Evolutionary conservation across 2,113 vertebrate genomes (phyloP), one percentile per base, ranked within the genome.

Genomic region (Aramus guarauna): DNA sequence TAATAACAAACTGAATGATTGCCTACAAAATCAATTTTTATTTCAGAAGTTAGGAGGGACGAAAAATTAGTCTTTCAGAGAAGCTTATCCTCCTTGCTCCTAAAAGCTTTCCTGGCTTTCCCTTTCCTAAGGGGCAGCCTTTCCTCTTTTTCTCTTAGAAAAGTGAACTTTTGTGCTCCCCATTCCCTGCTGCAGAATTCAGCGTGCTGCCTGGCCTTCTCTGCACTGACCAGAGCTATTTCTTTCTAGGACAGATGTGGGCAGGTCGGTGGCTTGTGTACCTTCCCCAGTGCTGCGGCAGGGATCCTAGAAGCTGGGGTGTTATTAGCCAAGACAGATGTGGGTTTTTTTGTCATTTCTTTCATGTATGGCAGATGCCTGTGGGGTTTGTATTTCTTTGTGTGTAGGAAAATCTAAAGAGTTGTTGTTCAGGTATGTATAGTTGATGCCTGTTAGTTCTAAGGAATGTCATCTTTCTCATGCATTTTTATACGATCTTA

Each of bases 221-320:
- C 27, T 69, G 9, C 0, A 0, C 30, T 62, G 71, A 19, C 12
- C 13, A 24, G 68, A 79, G 24, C 52, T 56, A 0, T 0, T 93
- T 81, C 11, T 72, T 67, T 71, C 26, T 34, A 0, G 21, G 30
- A 11, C 12, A 43, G 26, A 11, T 47, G 7, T 29, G 41, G n/a
- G 9, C 37, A 71, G 32, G 16, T 55, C 3, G 2, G 16, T 58
- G 63, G 12, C 27, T 77, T 59, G 5, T 41, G 41, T 89, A 29
- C 17, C n/a, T 89, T 84, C 30, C 63, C 11, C 4, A 3, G 22
- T 75, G 60, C 47, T 85, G 43, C 6, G 82, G 41, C 27, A 77
- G 45, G 14, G 22, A 50, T 45, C 17, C 32, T 67, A 17, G 15
- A 47, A 66, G 24, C 32, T 87, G 4, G 8, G 5, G 8, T 81